Conservation (phyloP, 2,113 vertebrate species). For the Clarias batrachus region DNA sequence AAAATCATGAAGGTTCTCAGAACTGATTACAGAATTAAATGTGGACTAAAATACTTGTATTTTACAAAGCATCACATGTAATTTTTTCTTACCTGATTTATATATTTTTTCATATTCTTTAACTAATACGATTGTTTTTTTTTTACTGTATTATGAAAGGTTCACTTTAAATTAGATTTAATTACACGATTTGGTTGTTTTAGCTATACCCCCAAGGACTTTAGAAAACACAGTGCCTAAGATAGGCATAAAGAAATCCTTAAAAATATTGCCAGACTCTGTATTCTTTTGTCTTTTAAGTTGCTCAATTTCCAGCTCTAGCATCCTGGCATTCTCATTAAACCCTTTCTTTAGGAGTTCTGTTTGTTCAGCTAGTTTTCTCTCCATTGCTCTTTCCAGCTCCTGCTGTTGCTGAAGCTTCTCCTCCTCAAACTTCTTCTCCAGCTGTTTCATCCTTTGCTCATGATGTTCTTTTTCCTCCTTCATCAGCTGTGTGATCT, state of each 20-base stretch:
- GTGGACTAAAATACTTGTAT: not conserved
- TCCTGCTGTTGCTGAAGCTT: slow-evolving; percentile 37
- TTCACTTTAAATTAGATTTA: not conserved
- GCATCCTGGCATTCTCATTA: slow-evolving; percentile 36
- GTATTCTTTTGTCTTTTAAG: slow-evolving; percentile 28
- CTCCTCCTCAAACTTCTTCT: slow-evolving; percentile 52
- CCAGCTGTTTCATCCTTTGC: slow-evolving; percentile 40
- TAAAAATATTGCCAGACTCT: not conserved
- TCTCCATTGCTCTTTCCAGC: slow-evolving; percentile 43
- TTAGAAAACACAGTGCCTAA: not conserved
- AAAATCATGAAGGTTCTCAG: not conserved
- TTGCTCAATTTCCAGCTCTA: slow-evolving; percentile 50
- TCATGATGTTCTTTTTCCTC: slow-evolving; percentile 41
- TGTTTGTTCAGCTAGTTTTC: slow-evolving; percentile 55
- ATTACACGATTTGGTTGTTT: not conserved
- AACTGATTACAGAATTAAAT: not conserved
- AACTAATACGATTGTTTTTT: not conserved
- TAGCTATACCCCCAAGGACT: not conserved
- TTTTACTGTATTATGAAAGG: not conserved
- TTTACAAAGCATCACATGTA: too few relatives aligned
- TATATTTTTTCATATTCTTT: not conserved
- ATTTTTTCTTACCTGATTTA: too few relatives aligned
- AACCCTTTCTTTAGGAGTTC: slow-evolving; percentile 46
- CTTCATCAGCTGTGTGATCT: slow-evolving; percentile 32
- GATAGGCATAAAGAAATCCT: not conserved